Evolutionary conservation across 2,888 invertebrate species (phyloP).

Genomic region (Acronicta leporina): DNA sequence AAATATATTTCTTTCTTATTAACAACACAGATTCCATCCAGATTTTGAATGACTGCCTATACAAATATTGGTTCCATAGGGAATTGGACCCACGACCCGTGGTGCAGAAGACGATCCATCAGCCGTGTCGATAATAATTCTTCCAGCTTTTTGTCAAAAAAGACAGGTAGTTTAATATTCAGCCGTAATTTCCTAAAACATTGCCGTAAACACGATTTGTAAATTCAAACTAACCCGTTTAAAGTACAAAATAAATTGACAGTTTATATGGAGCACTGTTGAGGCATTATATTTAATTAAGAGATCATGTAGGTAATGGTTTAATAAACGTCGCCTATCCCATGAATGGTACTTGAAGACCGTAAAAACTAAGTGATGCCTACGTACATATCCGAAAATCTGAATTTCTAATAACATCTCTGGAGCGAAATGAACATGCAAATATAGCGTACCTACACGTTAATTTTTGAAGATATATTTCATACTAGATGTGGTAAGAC

Average conservation of each 20-base stretch:
- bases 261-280: conserved; percentile 28
- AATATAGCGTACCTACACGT: conserved; percentile 74
- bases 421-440: conserved; percentile 79
- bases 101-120: too few species aligned
- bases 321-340: conserved; percentile 60
- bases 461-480: conserved; percentile 68
- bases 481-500: conserved; percentile 59
- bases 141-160: background rate
- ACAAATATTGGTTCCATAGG: too few species aligned
- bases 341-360: conserved; percentile 58
- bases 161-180: background rate
- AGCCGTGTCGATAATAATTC: too few species aligned
- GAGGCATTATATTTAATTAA: conserved; percentile 59
- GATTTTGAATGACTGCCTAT: too few species aligned
- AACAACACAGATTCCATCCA: too few species aligned
- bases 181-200: background rate
- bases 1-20: too few species aligned
- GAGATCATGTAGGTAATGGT: conserved; percentile 53
- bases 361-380: conserved; percentile 79
- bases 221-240: conserved; percentile 14
- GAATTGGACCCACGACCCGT: too few species aligned
- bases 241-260: conserved; percentile 17
- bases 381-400: conserved; percentile 75
- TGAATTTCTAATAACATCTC: conserved; percentile 85
- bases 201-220: background rate